Base-by-base conservation (phyloP, 1,140 invertebrate species). In the Ceratina japonica region DNA sequence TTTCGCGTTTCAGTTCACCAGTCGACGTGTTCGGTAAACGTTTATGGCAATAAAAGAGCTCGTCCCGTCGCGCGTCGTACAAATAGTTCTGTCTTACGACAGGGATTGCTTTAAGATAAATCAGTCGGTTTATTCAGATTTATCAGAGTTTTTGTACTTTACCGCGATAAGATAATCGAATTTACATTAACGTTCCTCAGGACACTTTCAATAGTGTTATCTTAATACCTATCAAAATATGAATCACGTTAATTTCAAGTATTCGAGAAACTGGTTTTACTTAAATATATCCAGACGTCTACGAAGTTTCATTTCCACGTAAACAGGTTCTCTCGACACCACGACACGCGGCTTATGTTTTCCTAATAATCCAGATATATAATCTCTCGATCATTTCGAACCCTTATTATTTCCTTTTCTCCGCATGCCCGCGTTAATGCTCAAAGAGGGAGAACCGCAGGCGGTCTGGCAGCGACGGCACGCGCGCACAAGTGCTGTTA, bases 1-100 rank as follows among this genome's bases (percentile, higher is more conserved):
- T 73, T 51, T 62, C 37, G 12, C 44, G 16, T 7, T 20, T 13
- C 13, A 52, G 37, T 20, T 20, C 44, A 49, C 16, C 75, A n/a
- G 31, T 52, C 37, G 37, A 44, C 37, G n/a, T n/a, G 58, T 37
- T 49, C 16, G 20, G 37, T 24, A 52, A 80, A 65, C 49, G 77
- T 80, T 80, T 82, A 70, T 59, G 58, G 18, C 31, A 58, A 75
- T 65, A 64, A 82, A 75, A 37, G 10, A 24, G 49, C 52, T 80
- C 52, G 49, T 58, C 76, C 66, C 49, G 10, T 24, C 27, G 58
- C 27, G 58, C 62, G 10, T 24, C 27, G 70, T n/a, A 27, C 61
- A 65, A 64, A 80, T 80, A 80, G 37, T 54, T 51, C 49, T 27
- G 62, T 62, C 49, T 27, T 22, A 27, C 52, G 44, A 62, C 62